Evolutionary conservation across 2,888 invertebrate genomes (phyloP).

Genomic region (Philaethria dido): DNA sequence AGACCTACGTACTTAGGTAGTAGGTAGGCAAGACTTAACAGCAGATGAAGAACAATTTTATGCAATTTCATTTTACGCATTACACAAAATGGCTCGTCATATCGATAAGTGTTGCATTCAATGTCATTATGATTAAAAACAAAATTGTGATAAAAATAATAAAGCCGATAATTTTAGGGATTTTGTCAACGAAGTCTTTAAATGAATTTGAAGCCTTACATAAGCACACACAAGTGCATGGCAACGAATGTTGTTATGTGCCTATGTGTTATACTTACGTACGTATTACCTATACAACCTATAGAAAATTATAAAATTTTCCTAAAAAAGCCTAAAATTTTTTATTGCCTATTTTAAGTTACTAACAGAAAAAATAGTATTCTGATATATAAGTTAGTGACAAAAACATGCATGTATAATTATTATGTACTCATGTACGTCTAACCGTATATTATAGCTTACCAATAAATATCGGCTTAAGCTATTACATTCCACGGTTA

Average conservation of each 20-base stretch:
- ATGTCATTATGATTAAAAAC: neutral
- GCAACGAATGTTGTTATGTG: neutral
- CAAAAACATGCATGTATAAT: neutral
- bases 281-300: too few relatives aligned
- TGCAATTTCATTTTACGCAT: neutral
- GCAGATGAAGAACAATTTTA: neutral
- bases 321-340: too few relatives aligned
- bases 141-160: constrained; percentile 8
- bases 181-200: neutral
- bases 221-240: neutral
- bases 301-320: too few relatives aligned
- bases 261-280: too few relatives aligned
- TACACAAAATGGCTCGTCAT: neutral
- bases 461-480: constrained; percentile 6
- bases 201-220: neutral
- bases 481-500: constrained; percentile 15
- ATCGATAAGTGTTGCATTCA: neutral
- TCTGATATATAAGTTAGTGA: neutral
- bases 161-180: neutral
- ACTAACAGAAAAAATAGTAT: neutral
- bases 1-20: too few relatives aligned
- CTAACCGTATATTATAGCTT: neutral
- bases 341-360: too few relatives aligned
- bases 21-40: neutral
- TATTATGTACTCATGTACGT: neutral